A percentile compares a stretch with the other conserved stretches of the same genome.
Conservation (phyloP, 1,140 invertebrate species). For the Calosoma granatense region DNA sequence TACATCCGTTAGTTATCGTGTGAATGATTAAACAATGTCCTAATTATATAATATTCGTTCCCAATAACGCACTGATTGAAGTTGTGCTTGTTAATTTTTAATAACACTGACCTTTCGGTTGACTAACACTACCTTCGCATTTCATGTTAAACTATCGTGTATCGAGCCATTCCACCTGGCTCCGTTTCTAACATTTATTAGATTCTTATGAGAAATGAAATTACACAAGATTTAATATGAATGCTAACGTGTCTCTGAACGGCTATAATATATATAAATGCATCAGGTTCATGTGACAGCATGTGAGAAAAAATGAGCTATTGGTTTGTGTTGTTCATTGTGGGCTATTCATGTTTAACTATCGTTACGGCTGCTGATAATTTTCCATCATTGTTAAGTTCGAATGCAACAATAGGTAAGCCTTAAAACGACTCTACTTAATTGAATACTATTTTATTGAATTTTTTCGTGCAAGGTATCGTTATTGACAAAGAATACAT, state of each 20-base stretch:
- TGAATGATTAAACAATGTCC: background rate
- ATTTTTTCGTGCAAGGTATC: slow-evolving; percentile 37
- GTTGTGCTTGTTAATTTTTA: slow-evolving; percentile 15
- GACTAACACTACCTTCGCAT: background rate
- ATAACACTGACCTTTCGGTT: slow-evolving; percentile 16
- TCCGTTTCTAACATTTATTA: slow-evolving; percentile 15
- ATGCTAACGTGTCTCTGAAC: background rate
- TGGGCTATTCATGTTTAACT: background rate
- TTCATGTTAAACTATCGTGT: slow-evolving; percentile 13
- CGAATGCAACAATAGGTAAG: slow-evolving; percentile 59
- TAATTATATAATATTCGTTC: background rate
- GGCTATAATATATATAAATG: slow-evolving; percentile 12
- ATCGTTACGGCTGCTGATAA: slow-evolving; percentile 37
- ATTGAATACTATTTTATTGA: background rate
- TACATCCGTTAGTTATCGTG: no score
- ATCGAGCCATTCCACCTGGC: slow-evolving; percentile 10
- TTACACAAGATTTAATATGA: slow-evolving; percentile 16
- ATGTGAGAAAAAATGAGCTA: slow-evolving; percentile 6
- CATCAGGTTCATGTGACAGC: slow-evolving; percentile 3
- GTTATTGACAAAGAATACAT: slow-evolving; percentile 51
- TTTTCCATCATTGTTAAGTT: slow-evolving; percentile 55
- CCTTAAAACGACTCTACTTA: background rate
- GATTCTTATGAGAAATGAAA: slow-evolving; percentile 13
- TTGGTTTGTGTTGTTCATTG: background rate
- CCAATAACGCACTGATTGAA: background rate